Base-by-base conservation (phyloP, 2,888 invertebrate species). In the Exephanes ischioxanthus region DNA sequence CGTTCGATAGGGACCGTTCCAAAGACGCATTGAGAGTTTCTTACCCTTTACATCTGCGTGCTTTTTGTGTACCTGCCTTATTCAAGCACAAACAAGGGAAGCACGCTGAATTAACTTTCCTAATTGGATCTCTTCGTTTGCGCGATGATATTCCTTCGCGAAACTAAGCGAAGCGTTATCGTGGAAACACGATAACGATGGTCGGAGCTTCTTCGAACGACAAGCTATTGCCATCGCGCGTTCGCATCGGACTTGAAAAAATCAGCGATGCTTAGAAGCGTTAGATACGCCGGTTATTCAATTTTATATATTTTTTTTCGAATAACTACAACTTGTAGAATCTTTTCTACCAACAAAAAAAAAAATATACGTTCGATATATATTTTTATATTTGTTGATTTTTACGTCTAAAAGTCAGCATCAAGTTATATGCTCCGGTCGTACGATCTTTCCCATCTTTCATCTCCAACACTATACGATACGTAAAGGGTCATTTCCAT, bases 81-180 rank as follows among this genome's bases (percentile, higher is more conserved):
- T 30, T 33, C 1, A 76, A 6, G 33, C 14, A 33, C 19, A 19
- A 26, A 41, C 48, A 5, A 5, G 14, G 26, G 61, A 51, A 61
- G 41, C 58, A 73, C 68, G 53, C 48, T 19, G 48, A 61, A 73
- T 73, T 68, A 73, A 73, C 73, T 37, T 41, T 48, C 37, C 9
- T 83, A 83, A 83, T 83, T 73, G 73, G 79, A 73, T 55, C 26
- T 45, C 3, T 19, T 30, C n/a, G 3, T 48, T 53, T 30, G 66
- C 19, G 30, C 11, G 30, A 26, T 9, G 72, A 72, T 19, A 61
- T 22, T 37, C 30, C 37, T 14, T 3, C 5, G 9, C 26, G 45
- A 3, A 41, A 71, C 53, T 16, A 77, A 78, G 19, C 37, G 58
- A 77, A 67, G 16, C 26, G n/a, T 67, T 67, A 37, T 48, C 19